Evolutionary conservation across 2,113 vertebrate genomes (phyloP).

Genomic region (Otocyon megalotis): DNA sequence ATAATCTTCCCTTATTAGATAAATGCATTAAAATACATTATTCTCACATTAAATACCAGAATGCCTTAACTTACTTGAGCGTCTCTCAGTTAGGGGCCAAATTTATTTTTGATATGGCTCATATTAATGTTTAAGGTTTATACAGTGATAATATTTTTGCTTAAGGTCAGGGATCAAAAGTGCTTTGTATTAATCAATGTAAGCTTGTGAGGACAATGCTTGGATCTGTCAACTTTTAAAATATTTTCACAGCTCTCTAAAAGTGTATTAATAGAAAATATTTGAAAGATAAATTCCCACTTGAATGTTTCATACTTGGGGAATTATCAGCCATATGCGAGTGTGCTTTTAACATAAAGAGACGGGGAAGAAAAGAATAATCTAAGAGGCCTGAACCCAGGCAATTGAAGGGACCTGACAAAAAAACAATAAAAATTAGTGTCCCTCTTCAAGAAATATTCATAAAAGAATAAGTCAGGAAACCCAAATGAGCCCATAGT

Average conservation of each 20-base stretch:
- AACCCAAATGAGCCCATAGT: neutral
- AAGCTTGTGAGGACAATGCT: neutral
- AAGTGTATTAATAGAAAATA: neutral
- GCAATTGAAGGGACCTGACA: neutral
- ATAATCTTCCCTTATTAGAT: neutral
- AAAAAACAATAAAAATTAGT: neutral
- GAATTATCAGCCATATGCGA: neutral
- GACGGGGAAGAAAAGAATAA: neutral
- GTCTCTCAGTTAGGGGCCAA: neutral
- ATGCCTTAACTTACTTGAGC: neutral
- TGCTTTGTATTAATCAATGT: neutral
- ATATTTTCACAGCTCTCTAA: neutral
- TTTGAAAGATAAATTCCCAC: neutral
- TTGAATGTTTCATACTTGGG: neutral
- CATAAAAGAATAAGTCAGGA: neutral
- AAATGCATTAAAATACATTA: neutral
- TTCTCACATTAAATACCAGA: neutral
- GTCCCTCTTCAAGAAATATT: neutral
- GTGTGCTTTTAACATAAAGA: neutral
- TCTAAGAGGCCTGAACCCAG: neutral
- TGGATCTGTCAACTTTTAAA: neutral
- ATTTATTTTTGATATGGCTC: neutral
- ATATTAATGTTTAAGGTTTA: neutral
- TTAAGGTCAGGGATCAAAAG: neutral
- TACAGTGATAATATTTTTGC: neutral